Conservation (phyloP, 2,113 vertebrate species). For the Pelecanoides urinatrix region DNA sequence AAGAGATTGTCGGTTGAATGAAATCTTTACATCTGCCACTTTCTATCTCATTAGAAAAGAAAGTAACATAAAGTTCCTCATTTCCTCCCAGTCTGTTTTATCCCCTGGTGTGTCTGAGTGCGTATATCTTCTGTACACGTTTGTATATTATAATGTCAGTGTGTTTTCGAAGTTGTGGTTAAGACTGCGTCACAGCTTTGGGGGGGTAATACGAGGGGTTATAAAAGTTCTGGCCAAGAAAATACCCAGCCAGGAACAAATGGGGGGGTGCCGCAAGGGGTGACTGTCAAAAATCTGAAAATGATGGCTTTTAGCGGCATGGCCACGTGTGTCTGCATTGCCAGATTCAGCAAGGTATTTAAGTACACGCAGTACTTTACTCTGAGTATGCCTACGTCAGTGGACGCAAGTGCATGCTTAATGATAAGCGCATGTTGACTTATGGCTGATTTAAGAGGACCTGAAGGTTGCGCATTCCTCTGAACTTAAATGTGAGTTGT, state of each 20-base stretch:
- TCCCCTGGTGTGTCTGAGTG: constrained; percentile 33
- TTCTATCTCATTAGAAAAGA: constrained; percentile 62
- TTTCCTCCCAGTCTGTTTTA: constrained; percentile 37
- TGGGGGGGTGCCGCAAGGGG: background rate
- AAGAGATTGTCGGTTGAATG: constrained; percentile 56
- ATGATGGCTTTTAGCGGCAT: background rate
- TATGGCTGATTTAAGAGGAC: background rate
- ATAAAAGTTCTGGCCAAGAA: background rate
- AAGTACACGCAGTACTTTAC: accelerated
- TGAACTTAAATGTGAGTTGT: background rate
- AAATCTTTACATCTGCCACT: constrained; percentile 58
- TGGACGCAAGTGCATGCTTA: accelerated
- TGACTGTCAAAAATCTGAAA: background rate
- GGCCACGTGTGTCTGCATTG: accelerated
- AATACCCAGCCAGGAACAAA: background rate
- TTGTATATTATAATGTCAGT: constrained; percentile 17
- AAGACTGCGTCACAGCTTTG: background rate
- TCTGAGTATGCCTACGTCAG: background rate
- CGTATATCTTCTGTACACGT: constrained; percentile 12
- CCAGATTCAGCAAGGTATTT: background rate
- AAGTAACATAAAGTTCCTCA: constrained; percentile 30
- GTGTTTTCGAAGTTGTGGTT: constrained; percentile 20
- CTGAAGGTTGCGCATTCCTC: background rate
- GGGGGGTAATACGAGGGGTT: background rate
- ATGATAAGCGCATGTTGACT: background rate